These are phyloP conservation scores for Hyphantria cunea DNA, from an alignment of 1,140 invertebrate species.

Conservation along the genomic window DNA sequence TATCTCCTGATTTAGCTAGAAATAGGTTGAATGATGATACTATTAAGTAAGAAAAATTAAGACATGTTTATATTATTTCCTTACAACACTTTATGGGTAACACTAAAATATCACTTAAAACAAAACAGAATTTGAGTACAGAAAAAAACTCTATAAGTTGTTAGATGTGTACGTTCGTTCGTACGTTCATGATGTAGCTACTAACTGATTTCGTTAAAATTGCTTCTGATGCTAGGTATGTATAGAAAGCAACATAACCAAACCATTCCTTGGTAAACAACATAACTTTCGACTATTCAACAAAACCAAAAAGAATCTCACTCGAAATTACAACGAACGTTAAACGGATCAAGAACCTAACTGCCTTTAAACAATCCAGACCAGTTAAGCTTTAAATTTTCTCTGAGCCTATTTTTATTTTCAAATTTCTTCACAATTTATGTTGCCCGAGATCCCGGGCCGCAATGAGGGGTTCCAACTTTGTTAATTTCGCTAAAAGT, in stretches of 20 bases:
- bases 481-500: slow-evolving; percentile 48
- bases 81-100: too few relatives aligned
- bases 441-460: slow-evolving; percentile 35
- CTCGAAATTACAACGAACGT: slow-evolving; percentile 7
- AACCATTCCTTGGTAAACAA: neutral
- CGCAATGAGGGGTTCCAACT: slow-evolving; percentile 35
- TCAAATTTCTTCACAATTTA: slow-evolving; percentile 50
- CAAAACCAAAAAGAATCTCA: neutral
- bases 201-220: too few relatives aligned
- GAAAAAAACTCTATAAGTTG: too few relatives aligned
- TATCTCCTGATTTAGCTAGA: too few relatives aligned
- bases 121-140: too few relatives aligned
- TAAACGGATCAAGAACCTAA: slow-evolving; percentile 23
- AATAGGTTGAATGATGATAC: too few relatives aligned
- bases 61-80: too few relatives aligned
- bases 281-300: neutral
- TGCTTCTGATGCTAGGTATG: too few relatives aligned
- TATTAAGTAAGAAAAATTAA: too few relatives aligned
- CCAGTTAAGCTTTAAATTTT: slow-evolving; percentile 38
- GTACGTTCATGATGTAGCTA: slow-evolving; percentile 1
- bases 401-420: slow-evolving; percentile 45
- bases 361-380: slow-evolving; percentile 27
- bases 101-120: too few relatives aligned
- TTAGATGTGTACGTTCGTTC: too few relatives aligned
- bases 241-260: neutral